Evolutionary conservation across 2,113 vertebrate species (phyloP).

Genomic region (Lichenostomus cassidix): DNA sequence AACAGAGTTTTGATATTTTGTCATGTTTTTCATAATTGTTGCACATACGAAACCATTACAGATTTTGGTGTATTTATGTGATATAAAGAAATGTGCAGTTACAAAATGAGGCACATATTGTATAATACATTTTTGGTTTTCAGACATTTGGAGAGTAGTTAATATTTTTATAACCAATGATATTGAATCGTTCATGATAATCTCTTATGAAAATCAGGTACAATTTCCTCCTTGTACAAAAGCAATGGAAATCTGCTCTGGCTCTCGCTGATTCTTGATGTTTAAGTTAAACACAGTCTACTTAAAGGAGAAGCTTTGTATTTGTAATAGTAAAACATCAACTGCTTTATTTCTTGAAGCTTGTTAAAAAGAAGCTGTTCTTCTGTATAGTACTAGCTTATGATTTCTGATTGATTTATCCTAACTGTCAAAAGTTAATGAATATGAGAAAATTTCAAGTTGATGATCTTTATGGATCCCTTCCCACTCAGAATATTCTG

Average conservation of each 20-base stretch:
- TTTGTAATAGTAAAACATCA: background rate
- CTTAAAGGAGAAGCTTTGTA: background rate
- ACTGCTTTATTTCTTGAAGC: background rate
- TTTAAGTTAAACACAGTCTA: background rate
- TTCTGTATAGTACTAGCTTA: background rate
- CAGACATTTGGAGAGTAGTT: background rate
- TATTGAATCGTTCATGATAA: background rate
- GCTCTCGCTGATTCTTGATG: background rate
- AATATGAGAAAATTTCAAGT: background rate
- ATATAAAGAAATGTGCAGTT: background rate
- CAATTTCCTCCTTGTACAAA: background rate
- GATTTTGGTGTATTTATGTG: background rate
- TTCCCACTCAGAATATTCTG: background rate
- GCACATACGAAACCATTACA: background rate
- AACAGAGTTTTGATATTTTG: background rate
- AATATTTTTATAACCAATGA: background rate
- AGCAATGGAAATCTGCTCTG: background rate
- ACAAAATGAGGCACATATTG: background rate
- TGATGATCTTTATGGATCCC: background rate
- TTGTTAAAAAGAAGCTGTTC: background rate
- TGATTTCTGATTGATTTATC: background rate
- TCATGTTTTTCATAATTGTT: background rate
- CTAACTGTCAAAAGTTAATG: background rate
- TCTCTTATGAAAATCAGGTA: background rate
- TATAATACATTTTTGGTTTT: background rate